These are phyloP conservation scores for Lasioglossum zephyrum DNA, from an alignment of 2,888 invertebrate species.

Conservation along the genomic window DNA sequence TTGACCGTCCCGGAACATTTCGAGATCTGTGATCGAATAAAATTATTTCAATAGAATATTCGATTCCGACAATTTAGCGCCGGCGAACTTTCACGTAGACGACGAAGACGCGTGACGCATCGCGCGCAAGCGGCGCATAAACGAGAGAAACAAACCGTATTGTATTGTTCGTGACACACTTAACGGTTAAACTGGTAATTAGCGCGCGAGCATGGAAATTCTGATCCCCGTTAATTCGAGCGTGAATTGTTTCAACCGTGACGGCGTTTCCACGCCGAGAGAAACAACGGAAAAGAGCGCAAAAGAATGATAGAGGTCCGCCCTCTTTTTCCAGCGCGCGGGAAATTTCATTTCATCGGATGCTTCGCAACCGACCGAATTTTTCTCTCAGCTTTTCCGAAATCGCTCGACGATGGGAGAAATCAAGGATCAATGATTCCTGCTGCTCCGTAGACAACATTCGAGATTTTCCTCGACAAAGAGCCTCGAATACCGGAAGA, in stretches of 20 bases:
- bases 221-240: slow-evolving; percentile 20
- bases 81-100: slow-evolving; percentile 52
- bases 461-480: slow-evolving; percentile 34
- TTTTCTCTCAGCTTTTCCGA: slow-evolving; percentile 11
- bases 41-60: no score
- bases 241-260: slow-evolving; percentile 31
- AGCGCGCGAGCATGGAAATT: slow-evolving; percentile 24
- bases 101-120: slow-evolving; percentile 27
- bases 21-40: no score
- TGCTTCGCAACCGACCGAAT: slow-evolving; percentile 15
- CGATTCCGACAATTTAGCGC: slow-evolving; percentile 39
- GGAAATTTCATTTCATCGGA: slow-evolving; percentile 2
- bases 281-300: not conserved
- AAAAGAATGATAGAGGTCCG: not conserved
- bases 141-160: slow-evolving; percentile 53
- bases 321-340: not conserved
- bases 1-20: not conserved
- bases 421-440: slow-evolving; percentile 35
- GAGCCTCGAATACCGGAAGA: not conserved
- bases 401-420: slow-evolving; percentile 4
- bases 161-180: slow-evolving; percentile 34
- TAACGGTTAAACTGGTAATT: slow-evolving; percentile 47
- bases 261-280: not conserved
- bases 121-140: slow-evolving; percentile 36
- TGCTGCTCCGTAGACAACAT: slow-evolving; percentile 34